These are phyloP conservation scores for Gerris buenoi DNA, from an alignment of 1,140 invertebrate genomes.

Conservation along the genomic window DNA sequence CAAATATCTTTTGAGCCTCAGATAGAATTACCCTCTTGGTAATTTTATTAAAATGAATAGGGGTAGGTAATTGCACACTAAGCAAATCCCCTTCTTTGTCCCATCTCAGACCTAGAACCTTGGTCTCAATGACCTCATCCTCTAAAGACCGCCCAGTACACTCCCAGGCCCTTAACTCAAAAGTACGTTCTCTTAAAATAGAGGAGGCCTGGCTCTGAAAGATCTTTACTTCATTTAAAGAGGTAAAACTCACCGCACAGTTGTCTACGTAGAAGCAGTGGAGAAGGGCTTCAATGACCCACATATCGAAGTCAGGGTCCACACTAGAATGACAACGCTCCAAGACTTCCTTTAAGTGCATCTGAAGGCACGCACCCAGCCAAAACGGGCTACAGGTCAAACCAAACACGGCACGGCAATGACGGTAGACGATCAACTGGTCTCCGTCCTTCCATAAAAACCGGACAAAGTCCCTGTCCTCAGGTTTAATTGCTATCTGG, in stretches of 20 bases:
- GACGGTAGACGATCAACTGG: slow-evolving; percentile 17
- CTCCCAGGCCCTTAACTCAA: slow-evolving; percentile 19
- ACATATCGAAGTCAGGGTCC: neutral
- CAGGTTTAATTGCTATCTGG: slow-evolving; percentile 22
- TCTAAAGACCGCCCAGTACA: slow-evolving; percentile 9
- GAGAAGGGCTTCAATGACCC: neutral
- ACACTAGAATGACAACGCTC: neutral
- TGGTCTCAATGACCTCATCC: slow-evolving; percentile 7
- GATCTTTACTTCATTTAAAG: too few relatives aligned
- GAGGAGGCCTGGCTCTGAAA: slow-evolving; percentile 8
- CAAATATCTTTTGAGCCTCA: slow-evolving; percentile 20
- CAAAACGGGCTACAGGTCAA: slow-evolving; percentile 16
- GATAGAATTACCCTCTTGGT: neutral
- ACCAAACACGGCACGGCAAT: slow-evolving; percentile 18
- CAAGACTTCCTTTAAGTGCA: neutral
- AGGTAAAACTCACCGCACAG: slow-evolving; percentile 11
- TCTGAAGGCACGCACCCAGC: neutral
- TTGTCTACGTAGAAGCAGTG: slow-evolving; percentile 12
- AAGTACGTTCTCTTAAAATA: slow-evolving; percentile 14
- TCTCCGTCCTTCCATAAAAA: slow-evolving; percentile 22
- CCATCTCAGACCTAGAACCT: slow-evolving; percentile 7
- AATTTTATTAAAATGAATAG: slow-evolving; percentile 21
- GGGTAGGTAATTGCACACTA: slow-evolving; percentile 1
- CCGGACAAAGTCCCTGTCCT: slow-evolving; percentile 22
- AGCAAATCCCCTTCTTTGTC: neutral